Evolutionary conservation across 2,888 invertebrate genomes (phyloP), one percentile per base, ranked within the genome.

Genomic region (Melipona beecheii): DNA sequence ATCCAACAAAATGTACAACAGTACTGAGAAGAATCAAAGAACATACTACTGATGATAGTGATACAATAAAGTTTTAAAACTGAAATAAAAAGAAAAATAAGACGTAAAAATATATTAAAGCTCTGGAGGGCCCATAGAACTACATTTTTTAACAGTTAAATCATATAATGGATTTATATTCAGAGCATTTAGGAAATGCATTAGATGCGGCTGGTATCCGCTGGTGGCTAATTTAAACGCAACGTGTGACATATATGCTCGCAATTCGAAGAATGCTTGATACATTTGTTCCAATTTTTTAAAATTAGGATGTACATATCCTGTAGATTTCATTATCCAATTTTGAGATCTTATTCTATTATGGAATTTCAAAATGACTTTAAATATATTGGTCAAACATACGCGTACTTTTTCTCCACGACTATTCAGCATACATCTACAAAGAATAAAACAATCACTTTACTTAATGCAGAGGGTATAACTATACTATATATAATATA

Each of bases 361-460:
- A 91, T 96, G 96, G 90, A 97, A 97, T 91, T 97, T 96, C 86
- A 97, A 93, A 58, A 97, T 96, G 13, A 97, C 96, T 71, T 96
- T 96, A 90, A 97, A 97, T 27, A 97, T 96, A 92, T 96, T 96
- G 76, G 97, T 96, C 56, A 98, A 94, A 0, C 97, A 95, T 87
- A 96, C 96, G 93, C 96, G 96, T 56, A 97, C 96, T 4, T 96
- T 96, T 50, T 96, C 95, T 52, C 97, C 97, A 74, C 96, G 95
- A 78, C 96, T 96, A 89, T 97, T 97, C 6, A 98, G 93, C 89
- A 97, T 95, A 88, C 97, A 97, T 89, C 97, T 93, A 69, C 15
- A 83, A 86, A 62, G 54, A 75, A 50, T 19, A 54, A 43, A 43
- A 43, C 43, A 43, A 43, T 43, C 43, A 43, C 36, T 43, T 43